phyloP scores from a whole-genome alignment of 2,888 invertebrate species.

The Teleogryllus oceanicus region DNA sequence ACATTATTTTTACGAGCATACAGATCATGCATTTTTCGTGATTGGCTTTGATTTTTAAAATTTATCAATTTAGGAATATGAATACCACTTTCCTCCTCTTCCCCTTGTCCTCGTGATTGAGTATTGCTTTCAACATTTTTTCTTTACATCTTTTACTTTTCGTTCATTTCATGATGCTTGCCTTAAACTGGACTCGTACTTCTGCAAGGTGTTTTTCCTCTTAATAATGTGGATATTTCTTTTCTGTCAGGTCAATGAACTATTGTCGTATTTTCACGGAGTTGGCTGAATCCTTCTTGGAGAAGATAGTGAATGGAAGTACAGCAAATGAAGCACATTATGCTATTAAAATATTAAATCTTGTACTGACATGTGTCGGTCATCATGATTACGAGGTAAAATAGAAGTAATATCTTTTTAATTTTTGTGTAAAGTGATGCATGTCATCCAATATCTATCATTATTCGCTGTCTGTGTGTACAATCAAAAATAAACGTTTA shows the following conservation, averaged over 20 bases:
- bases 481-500: too few species aligned
- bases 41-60: too few species aligned
- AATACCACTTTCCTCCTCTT: too few species aligned
- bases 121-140: too few species aligned
- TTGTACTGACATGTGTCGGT: slow-evolving; percentile 86
- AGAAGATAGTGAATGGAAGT: slow-evolving; percentile 69
- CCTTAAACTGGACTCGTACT: neutral
- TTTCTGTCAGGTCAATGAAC: slow-evolving; percentile 65
- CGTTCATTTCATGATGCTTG: too few species aligned
- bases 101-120: too few species aligned
- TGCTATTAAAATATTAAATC: slow-evolving; percentile 78
- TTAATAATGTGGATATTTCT: slow-evolving; percentile 21
- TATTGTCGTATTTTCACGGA: slow-evolving; percentile 95
- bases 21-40: too few species aligned
- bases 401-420: neutral
- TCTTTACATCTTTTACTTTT: too few species aligned
- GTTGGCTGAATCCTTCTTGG: slow-evolving; percentile 84
- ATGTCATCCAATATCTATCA: too few species aligned
- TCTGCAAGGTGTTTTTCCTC: neutral
- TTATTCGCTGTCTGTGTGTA: too few species aligned
- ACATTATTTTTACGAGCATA: too few species aligned
- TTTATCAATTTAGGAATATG: too few species aligned
- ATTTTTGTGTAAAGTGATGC: slow-evolving; percentile 21
- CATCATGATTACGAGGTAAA: slow-evolving; percentile 96
- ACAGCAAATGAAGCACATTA: slow-evolving; percentile 65